Percentiles rank a stretch among this genome's conserved stretches.
These are phyloP conservation scores for Heliopora coerulea DNA, from an alignment of 92 coral and sea anemone species.

Conservation along the genomic window DNA sequence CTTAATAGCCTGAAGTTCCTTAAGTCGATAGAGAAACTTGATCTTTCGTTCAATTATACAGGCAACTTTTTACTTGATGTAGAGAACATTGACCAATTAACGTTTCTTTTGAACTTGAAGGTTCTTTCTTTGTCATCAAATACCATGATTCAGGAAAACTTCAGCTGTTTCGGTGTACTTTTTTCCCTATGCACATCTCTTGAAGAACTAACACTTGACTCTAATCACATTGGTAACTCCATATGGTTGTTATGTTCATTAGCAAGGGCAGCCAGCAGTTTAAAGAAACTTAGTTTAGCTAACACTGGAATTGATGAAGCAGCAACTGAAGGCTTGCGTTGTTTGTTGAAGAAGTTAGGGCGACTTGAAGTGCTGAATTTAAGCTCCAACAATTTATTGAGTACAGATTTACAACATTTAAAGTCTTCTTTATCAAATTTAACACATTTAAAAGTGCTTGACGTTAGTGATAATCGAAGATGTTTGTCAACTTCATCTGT, in stretches of 20 bases:
- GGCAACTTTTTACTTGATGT: background rate
- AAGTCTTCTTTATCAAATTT: background rate
- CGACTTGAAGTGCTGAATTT: slow-evolving; percentile 21
- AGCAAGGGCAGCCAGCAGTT: background rate
- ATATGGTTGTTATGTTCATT: slow-evolving; percentile 15
- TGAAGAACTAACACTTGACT: background rate
- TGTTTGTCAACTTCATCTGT: slow-evolving; percentile 14
- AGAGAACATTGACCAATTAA: background rate
- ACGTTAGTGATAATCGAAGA: slow-evolving; percentile 5
- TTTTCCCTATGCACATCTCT: background rate
- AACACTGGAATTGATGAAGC: background rate
- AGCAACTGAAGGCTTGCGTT: background rate
- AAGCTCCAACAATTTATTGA: slow-evolving; percentile 9
- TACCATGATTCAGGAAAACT: background rate
- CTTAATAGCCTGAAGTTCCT: background rate
- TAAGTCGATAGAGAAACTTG: background rate
- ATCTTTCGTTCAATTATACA: background rate
- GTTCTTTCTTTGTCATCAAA: background rate
- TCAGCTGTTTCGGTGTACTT: background rate
- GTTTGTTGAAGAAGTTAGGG: background rate
- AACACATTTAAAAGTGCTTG: background rate
- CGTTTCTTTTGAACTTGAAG: background rate
- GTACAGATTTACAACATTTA: slow-evolving; percentile 7
- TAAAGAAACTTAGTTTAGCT: background rate
- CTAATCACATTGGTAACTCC: background rate